A percentile compares a stretch with the other conserved stretches of the same genome.
Conservation (phyloP, 2,113 vertebrate genomes). For the Cyanoramphus novaezelandiae region DNA sequence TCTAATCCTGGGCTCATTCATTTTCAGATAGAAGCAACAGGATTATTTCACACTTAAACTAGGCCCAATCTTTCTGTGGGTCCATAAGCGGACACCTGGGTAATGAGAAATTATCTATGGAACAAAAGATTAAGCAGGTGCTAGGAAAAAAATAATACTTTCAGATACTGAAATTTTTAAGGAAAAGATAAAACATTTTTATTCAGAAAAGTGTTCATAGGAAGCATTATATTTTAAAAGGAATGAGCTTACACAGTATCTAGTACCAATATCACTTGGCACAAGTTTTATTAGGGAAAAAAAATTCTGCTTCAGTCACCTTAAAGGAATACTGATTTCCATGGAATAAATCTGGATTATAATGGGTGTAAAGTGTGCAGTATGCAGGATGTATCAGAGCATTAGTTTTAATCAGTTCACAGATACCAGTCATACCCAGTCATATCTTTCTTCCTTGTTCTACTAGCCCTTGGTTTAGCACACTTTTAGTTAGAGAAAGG, state of each 20-base stretch:
- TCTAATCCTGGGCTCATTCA: constrained; percentile 94
- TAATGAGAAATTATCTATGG: constrained; percentile 82
- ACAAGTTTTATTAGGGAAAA: neutral
- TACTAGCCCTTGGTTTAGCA: constrained; percentile 15
- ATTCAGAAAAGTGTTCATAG: constrained; percentile 2
- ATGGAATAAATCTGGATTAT: neutral
- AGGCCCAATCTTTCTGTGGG: constrained; percentile 85
- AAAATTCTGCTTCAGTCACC: neutral
- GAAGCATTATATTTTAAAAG: constrained; percentile 21
- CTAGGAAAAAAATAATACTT: constrained; percentile 50
- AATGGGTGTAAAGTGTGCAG: neutral
- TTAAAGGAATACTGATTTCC: neutral
- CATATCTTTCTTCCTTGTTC: constrained; percentile 6
- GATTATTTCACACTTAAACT: constrained; percentile 93
- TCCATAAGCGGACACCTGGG: constrained; percentile 92
- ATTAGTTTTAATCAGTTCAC: neutral
- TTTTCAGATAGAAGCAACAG: constrained; percentile 85
- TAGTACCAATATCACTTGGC: neutral
- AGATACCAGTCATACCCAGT: neutral
- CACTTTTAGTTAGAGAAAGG: neutral
- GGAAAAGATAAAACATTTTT: constrained; percentile 54
- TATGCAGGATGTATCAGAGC: neutral
- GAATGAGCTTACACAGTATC: neutral
- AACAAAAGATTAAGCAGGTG: constrained; percentile 76
- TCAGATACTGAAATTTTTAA: constrained; percentile 59